These are phyloP conservation scores for Disparrhopalites patrizii DNA, from an alignment of 2,888 invertebrate species.

Conservation along the genomic window DNA sequence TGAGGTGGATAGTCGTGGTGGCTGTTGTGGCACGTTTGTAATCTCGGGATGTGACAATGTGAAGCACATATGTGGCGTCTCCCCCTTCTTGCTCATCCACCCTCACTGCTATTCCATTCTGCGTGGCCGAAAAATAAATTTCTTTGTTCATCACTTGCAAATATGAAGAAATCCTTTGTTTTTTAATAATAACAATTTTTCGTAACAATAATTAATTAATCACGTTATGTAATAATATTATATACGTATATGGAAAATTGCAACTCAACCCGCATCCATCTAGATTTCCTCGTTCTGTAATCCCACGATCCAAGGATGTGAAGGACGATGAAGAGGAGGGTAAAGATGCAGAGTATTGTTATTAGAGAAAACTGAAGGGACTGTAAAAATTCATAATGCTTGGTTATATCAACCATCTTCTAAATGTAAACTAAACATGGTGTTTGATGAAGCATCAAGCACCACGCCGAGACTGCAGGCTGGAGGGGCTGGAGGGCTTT, in stretches of 20 bases:
- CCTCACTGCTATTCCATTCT: slow-evolving; percentile 2
- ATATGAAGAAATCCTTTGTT: background rate
- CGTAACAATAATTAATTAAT: no score
- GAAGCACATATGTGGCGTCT: background rate
- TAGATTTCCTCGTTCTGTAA: background rate
- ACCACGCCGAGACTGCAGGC: no score
- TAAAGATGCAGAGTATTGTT: background rate
- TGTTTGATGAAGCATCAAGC: no score
- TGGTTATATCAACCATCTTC: no score
- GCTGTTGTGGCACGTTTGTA: background rate
- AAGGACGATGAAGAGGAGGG: background rate
- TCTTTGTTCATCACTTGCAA: no score
- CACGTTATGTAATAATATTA: no score
- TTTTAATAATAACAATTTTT: background rate
- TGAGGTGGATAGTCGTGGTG: background rate
- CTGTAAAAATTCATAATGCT: background rate
- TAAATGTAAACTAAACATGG: no score
- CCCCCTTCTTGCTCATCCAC: slow-evolving; percentile 10
- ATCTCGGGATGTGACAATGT: background rate
- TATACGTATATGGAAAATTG: no score
- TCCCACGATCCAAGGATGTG: background rate
- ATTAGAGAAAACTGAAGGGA: background rate
- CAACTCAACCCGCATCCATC: background rate
- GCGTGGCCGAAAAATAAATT: no score
- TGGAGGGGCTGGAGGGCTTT: no score